A percentile compares a stretch with the other conserved stretches of the same genome.
phyloP scores from a whole-genome alignment of 2,888 invertebrate species.

The Drosophila rellima region DNA sequence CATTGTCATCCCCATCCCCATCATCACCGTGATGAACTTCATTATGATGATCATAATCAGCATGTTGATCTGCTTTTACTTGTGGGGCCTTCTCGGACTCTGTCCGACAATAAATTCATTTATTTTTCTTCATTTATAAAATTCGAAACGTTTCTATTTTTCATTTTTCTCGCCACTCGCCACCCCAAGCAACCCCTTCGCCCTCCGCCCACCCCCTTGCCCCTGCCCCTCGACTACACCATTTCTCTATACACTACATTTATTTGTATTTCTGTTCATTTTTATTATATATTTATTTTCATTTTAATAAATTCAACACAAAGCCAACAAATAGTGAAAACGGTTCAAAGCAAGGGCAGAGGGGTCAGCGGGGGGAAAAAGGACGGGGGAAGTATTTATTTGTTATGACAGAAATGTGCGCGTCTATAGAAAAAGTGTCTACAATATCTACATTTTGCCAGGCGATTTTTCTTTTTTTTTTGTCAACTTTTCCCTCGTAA shows the following conservation, averaged over 20 bases:
- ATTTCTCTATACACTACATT: slow-evolving; percentile 7
- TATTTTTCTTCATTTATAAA: slow-evolving; percentile 56
- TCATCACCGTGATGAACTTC: slow-evolving; percentile 10
- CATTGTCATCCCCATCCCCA: slow-evolving; percentile 17
- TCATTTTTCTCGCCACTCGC: slow-evolving; percentile 64
- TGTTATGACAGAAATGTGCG: slow-evolving; percentile 79
- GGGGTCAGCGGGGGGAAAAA: neutral
- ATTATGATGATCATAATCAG: slow-evolving; percentile 12
- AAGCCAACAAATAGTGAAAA: slow-evolving; percentile 8
- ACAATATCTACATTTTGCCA: slow-evolving; percentile 40
- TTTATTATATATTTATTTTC: slow-evolving; percentile 63
- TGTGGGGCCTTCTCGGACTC: slow-evolving; percentile 17
- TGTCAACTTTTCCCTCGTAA: slow-evolving; percentile 29
- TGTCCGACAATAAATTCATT: slow-evolving; percentile 71
- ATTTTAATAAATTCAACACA: slow-evolving; percentile 64
- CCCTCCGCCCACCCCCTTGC: neutral
- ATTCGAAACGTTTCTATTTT: slow-evolving; percentile 68
- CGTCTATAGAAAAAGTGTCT: slow-evolving; percentile 44
- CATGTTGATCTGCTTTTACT: no score
- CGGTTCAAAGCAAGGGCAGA: neutral
- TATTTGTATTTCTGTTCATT: slow-evolving; percentile 43
- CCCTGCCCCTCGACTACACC: neutral
- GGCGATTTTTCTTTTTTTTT: slow-evolving; percentile 1
- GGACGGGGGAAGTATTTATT: slow-evolving; percentile 56
- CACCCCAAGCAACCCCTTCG: slow-evolving; percentile 7